Conservation (phyloP, 2,113 vertebrate species). For the Stercorarius parasiticus region DNA sequence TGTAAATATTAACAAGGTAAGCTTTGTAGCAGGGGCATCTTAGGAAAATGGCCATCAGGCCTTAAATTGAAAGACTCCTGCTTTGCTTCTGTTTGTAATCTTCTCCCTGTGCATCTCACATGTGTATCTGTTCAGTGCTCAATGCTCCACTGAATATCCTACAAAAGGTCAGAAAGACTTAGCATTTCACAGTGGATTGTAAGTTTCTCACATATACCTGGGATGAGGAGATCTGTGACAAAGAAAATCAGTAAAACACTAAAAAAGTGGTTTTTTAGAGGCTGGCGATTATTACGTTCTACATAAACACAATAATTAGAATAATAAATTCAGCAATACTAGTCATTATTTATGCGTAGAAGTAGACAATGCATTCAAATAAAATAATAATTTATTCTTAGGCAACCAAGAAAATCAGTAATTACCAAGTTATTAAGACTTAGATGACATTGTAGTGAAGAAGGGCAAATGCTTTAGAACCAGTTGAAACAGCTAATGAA, state of each 20-base stretch:
- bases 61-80: neutral
- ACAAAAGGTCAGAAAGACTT: neutral
- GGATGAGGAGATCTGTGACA: neutral
- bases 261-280: neutral
- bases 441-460: neutral
- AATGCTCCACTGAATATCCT: neutral
- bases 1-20: neutral
- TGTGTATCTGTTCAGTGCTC: neutral
- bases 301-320: neutral
- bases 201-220: neutral
- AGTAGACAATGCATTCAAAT: neutral
- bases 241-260: neutral
- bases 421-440: neutral
- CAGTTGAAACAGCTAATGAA: neutral
- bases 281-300: neutral
- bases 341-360: neutral
- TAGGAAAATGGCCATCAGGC: neutral
- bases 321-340: neutral
- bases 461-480: neutral
- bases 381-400: constrained; percentile 20
- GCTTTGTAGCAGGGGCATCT: neutral
- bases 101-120: neutral
- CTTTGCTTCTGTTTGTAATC: neutral
- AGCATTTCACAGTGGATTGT: neutral
- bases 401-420: neutral